Evolutionary conservation across 92 coral and sea anemone genomes (phyloP).

Genomic region (Plumapathes pennacea): DNA sequence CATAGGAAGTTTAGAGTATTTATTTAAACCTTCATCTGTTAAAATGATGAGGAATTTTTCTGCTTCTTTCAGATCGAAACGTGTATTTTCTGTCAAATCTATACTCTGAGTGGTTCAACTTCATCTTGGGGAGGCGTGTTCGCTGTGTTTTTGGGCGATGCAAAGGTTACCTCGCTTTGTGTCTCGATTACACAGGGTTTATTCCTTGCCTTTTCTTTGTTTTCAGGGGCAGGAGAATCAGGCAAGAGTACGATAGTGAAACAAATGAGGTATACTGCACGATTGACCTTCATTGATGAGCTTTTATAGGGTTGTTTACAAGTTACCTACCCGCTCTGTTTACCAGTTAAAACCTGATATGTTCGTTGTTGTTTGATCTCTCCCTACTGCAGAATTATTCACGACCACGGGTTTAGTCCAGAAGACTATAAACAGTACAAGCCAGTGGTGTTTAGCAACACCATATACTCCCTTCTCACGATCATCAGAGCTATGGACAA

Average conservation of each 20-base stretch:
- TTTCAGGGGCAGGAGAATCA: conserved; percentile 99
- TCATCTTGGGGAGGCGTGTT: no score
- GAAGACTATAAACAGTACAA: conserved; percentile 97
- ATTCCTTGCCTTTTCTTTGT: conserved; percentile 6
- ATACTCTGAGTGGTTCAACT: no score
- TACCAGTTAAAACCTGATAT: conserved; percentile 62
- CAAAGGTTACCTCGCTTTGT: no score
- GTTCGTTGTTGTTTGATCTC: conserved; percentile 69
- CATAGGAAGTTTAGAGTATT: no score
- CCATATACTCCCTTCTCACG: conserved; percentile 87
- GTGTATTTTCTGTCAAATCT: no score
- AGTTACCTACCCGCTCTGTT: conserved; percentile 69
- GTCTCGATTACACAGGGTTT: no score
- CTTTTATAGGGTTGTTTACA: conserved; percentile 64
- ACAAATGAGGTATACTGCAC: conserved; percentile 88
- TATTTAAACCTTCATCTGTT: no score
- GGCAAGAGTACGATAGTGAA: conserved; percentile 99
- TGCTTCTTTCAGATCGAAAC: no score
- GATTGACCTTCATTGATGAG: conserved; percentile 4
- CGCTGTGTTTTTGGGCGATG: no score
- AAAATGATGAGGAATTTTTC: no score
- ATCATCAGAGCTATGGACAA: conserved; percentile 99
- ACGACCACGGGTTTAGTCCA: conserved; percentile 96
- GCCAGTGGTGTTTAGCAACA: conserved; percentile 89
- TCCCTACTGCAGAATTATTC: conserved; percentile 80